Evolutionary conservation across 2,113 vertebrate genomes (phyloP).

Genomic region (Brachyhypopomus gauderio): DNA sequence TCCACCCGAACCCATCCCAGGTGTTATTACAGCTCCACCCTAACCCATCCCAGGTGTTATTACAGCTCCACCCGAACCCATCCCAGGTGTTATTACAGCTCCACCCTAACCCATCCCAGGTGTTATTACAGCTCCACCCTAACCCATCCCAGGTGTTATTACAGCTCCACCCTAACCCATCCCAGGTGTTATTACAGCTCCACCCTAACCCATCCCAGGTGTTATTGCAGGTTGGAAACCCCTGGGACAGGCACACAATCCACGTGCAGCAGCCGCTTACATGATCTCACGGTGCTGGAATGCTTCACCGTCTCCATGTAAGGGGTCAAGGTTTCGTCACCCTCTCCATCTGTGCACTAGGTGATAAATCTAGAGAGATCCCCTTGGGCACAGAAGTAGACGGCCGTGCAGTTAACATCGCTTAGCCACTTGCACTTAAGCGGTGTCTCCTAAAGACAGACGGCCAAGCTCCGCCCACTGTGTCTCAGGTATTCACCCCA

Average conservation of each 20-base stretch:
- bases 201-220: conserved; percentile 45
- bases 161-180: conserved; percentile 31
- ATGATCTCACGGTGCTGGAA: conserved; percentile 69
- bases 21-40: too few species aligned
- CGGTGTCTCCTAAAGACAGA: neutral
- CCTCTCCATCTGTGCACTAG: conserved; percentile 63
- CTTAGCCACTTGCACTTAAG: neutral
- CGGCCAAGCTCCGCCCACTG: neutral
- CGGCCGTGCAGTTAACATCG: conserved; percentile 53
- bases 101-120: conserved; percentile 40
- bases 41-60: conserved; percentile 49
- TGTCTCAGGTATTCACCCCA: neutral
- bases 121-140: neutral
- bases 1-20: conserved; percentile 39
- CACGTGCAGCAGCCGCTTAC: conserved; percentile 56
- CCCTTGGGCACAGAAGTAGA: too few species aligned
- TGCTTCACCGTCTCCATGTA: conserved; percentile 63
- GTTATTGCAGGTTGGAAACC: conserved; percentile 52
- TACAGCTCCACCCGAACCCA: conserved; percentile 29
- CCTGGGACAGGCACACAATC: conserved; percentile 31
- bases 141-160: conserved; percentile 49
- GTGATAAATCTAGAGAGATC: conserved; percentile 55
- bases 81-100: too few species aligned
- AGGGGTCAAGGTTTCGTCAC: conserved; percentile 59
- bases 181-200: too few species aligned